phyloP scores from a whole-genome alignment of 1,140 invertebrate genomes.

The Cydia splendana region DNA sequence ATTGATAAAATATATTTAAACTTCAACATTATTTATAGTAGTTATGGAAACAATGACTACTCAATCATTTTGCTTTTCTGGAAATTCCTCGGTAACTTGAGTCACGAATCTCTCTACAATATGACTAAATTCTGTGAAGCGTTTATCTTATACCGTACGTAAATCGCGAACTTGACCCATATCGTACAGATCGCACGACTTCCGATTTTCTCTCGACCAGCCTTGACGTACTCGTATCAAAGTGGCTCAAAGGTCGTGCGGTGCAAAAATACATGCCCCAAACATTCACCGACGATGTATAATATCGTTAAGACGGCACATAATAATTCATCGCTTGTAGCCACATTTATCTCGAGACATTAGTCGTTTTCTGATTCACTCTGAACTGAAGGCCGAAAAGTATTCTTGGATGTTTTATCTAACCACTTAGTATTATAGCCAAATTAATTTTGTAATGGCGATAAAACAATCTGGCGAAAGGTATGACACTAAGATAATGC shows the following conservation, averaged over 20 bases:
- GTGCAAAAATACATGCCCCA: constrained; percentile 25
- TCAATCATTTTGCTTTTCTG: background rate
- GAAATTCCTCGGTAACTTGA: background rate
- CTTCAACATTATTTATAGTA: too few relatives aligned
- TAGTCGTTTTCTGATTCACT: constrained; percentile 12
- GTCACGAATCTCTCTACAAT: background rate
- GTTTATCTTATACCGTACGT: constrained; percentile 34
- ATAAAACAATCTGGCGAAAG: background rate
- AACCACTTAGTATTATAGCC: background rate
- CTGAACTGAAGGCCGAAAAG: constrained; percentile 4
- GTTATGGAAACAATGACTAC: background rate
- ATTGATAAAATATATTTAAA: too few relatives aligned
- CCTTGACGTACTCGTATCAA: constrained; percentile 38
- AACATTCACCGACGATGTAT: constrained; percentile 16
- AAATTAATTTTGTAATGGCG: background rate
- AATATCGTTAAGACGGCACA: constrained; percentile 12
- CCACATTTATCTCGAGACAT: constrained; percentile 20
- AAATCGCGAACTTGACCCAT: constrained; percentile 44
- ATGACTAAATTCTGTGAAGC: constrained; percentile 24
- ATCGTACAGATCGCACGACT: constrained; percentile 37
- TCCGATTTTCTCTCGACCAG: constrained; percentile 43
- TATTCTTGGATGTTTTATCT: background rate
- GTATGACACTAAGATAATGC: too few relatives aligned
- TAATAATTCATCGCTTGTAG: constrained; percentile 16
- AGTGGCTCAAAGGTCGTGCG: constrained; percentile 39